A percentile compares a stretch with the other conserved stretches of the same genome.
These are phyloP conservation scores for Anolis apletophallus DNA, from an alignment of 2,797 vertebrate species.

Conservation along the genomic window DNA sequence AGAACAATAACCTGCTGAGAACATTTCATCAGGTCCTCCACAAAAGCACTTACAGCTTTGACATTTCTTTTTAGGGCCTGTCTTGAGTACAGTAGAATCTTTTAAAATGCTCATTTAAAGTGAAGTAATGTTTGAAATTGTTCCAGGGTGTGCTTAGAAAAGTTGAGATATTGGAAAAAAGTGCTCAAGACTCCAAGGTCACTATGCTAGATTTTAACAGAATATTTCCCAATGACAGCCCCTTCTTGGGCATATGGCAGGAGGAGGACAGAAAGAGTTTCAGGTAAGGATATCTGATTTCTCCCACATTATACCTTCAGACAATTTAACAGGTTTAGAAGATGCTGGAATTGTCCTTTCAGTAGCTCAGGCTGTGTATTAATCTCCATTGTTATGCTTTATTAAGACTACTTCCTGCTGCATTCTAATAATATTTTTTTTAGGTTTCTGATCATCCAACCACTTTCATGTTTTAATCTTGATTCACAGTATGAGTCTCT, in stretches of 20 bases:
- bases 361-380: not conserved
- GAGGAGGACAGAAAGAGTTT: not conserved
- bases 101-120: conserved; percentile 37
- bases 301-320: not conserved
- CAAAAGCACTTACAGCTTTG: conserved; percentile 5
- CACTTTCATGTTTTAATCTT: no score
- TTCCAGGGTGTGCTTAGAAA: conserved; percentile 10
- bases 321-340: not conserved
- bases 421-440: no score
- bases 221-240: not conserved
- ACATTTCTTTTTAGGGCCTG: conserved; percentile 50
- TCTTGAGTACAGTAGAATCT: conserved; percentile 26
- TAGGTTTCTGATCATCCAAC: no score
- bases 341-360: not conserved
- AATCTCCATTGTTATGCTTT: not conserved
- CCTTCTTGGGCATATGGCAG: not conserved
- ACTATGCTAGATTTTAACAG: not conserved
- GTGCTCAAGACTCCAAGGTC: not conserved
- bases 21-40: conserved; percentile 16
- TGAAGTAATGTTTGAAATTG: conserved; percentile 37
- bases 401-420: not conserved
- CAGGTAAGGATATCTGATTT: not conserved
- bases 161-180: not conserved
- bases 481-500: no score
- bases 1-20: conserved; percentile 27